phyloP scores from a whole-genome alignment of 2,113 vertebrate genomes.

The Prietella phreatophila region DNA sequence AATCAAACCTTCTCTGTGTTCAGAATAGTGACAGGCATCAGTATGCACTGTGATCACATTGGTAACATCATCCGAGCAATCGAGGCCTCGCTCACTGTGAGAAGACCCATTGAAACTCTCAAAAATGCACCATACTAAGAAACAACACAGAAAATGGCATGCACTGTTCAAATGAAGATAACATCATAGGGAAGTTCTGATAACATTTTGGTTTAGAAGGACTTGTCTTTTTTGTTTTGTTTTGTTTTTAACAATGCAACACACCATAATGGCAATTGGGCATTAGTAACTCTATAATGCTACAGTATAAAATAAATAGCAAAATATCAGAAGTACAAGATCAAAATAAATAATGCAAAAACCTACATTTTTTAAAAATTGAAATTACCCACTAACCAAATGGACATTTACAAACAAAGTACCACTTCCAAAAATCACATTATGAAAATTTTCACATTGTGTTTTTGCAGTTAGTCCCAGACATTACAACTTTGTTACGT shows the following conservation, averaged over 20 bases:
- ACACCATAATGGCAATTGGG: slow-evolving; percentile 30
- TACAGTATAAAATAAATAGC: slow-evolving; percentile 57
- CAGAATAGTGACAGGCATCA: slow-evolving; percentile 31
- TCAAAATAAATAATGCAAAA: slow-evolving; percentile 52
- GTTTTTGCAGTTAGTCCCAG: slow-evolving; percentile 14
- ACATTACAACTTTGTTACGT: neutral
- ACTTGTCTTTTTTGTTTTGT: slow-evolving; percentile 5
- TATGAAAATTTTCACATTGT: slow-evolving; percentile 8
- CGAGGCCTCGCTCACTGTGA: slow-evolving; percentile 14
- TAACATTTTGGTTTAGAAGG: slow-evolving; percentile 25
- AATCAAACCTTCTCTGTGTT: slow-evolving; percentile 27
- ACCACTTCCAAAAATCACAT: slow-evolving; percentile 39
- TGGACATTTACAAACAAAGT: slow-evolving; percentile 34
- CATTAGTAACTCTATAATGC: slow-evolving; percentile 31
- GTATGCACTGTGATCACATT: slow-evolving; percentile 31
- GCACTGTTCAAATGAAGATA: slow-evolving; percentile 36
- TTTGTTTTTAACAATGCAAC: neutral
- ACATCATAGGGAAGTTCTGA: slow-evolving; percentile 5
- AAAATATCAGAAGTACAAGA: slow-evolving; percentile 45
- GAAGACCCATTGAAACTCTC: slow-evolving; percentile 28
- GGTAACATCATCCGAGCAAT: slow-evolving; percentile 24
- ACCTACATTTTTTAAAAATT: neutral
- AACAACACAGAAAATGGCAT: slow-evolving; percentile 30
- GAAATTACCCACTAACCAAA: slow-evolving; percentile 38
- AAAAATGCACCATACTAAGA: slow-evolving; percentile 32